Evolutionary conservation across 2,113 vertebrate species (phyloP), one percentile per base, ranked within the genome.

Genomic region (Gadus chalcogrammus): DNA sequence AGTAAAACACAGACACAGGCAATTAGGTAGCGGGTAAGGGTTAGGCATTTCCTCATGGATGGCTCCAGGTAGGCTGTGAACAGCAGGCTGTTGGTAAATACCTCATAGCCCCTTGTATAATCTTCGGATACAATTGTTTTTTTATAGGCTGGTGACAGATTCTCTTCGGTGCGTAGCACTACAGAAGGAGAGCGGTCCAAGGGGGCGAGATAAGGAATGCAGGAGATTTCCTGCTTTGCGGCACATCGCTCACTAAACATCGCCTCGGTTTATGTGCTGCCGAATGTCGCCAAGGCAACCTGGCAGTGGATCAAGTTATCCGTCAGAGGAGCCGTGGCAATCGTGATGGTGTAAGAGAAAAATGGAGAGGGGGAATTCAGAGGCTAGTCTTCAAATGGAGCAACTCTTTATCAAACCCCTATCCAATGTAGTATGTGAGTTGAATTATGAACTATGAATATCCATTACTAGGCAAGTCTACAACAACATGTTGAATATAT

Each of bases 121-220:
- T 12, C 8, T 12, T 13, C 8, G 9, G 42, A 48, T 7, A 1
- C 68, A 63, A 20, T 17, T 4, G 58, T 62, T 27, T 65, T 20
- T 20, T 24, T 27, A 13, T 65, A 60, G 69, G 70, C 61, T 38
- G 16, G 38, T 15, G 65, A 61, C 61, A 63, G 65, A 48, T 73
- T 58, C 48, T 52, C 64, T 28, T 72, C 67, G 68, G 58, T 35
- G 65, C 62, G 16, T 62, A 75, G 77, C 65, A 67, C 67, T 17
- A 38, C 60, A 24, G 63, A 70, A 80, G 53, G 71, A 80, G 58
- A 58, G 52, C 48, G 68, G 65, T 87, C 74, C 79, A 74, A 74
- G 53, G 71, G 73, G 64, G 74, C 79, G 73, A 88, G 84, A 90
- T 88, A 83, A 90, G 77, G 84, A 89, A 88, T 85, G 86, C 61